These are phyloP conservation scores for Diadumene lineata DNA, from an alignment of 92 coral and sea anemone species.

Conservation along the genomic window DNA sequence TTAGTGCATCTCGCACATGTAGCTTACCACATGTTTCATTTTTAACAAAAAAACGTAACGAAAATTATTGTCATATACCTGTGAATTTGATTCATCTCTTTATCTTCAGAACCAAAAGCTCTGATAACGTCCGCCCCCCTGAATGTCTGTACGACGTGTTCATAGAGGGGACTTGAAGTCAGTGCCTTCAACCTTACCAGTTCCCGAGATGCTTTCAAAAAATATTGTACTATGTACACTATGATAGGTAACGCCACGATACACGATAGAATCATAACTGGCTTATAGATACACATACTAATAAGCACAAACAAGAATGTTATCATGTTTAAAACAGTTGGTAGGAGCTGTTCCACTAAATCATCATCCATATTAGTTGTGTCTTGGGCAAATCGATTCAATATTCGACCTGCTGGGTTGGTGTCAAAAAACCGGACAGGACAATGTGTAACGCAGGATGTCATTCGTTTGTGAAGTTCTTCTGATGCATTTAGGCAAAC, in stretches of 20 bases:
- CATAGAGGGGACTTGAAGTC: constrained; percentile 48
- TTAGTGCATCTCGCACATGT: no score
- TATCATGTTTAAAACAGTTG: background rate
- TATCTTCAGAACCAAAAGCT: constrained; percentile 19
- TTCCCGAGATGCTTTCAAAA: constrained; percentile 58
- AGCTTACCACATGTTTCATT: no score
- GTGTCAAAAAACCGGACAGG: constrained; percentile 40
- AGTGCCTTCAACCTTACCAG: constrained; percentile 52
- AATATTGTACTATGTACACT: constrained; percentile 27
- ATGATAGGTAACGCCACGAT: background rate
- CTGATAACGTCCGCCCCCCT: constrained; percentile 49
- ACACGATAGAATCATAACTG: background rate
- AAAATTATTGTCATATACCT: no score
- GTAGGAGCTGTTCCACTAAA: background rate
- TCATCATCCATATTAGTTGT: constrained; percentile 42
- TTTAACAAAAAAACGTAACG: no score
- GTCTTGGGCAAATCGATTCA: constrained; percentile 50
- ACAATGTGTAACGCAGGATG: constrained; percentile 17
- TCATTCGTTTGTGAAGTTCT: constrained; percentile 38
- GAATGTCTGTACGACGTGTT: constrained; percentile 50
- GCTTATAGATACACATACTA: background rate
- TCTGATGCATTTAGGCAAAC: constrained; percentile 32
- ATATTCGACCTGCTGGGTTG: constrained; percentile 48
- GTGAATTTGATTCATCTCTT: constrained; percentile 14
- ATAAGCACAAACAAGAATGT: background rate